Base-by-base conservation (phyloP, 2,797 vertebrate species). In the Mastacembelus armatus region DNA sequence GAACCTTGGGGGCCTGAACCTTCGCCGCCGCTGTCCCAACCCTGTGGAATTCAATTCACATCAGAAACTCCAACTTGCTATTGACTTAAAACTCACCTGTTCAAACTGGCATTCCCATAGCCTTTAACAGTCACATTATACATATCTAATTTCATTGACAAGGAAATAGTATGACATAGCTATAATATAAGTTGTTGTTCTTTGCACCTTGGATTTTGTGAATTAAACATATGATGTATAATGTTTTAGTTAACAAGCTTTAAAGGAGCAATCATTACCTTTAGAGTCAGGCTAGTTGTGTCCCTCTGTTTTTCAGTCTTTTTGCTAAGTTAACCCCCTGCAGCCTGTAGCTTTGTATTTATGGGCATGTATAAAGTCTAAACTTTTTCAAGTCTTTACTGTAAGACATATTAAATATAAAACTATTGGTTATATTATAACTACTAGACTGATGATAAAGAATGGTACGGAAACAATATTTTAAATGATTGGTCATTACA, bases 401-500 rank as follows among this genome's bases (percentile, higher is more conserved):
- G n/a, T n/a, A n/a, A n/a, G n/a, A n/a, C n/a, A n/a, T n/a, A n/a
- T n/a, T n/a, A n/a, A n/a, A n/a, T n/a, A 1, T 29, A 30, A 30
- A 26, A 26, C 24, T 26, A 11, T 12, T 11, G 49, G 3, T 1
- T 32, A 51, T 16, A 52, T 71, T 14, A 2, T 50, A n/a, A 64
- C 30, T 14, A 47, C 21, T 38, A 22, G 56, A 39, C 27, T 27
- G 19, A 18, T 44, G 47, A 45, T 50, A 18, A 49, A 51, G 50
- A 33, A 14, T 15, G 15, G 16, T 10, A 32, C 19, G 12, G 18
- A 33, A 61, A 79, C 15, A 58, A 78, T 73, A 43, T 80, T 86
- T 80, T 68, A 78, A 84, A 56, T 66, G 74, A 16, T 6, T 57
- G 26, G 51, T 78, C 62, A 56, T 84, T 80, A 75, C 55, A 65